Conservation (phyloP, 2,888 invertebrate species). For the Laothoe populi region DNA sequence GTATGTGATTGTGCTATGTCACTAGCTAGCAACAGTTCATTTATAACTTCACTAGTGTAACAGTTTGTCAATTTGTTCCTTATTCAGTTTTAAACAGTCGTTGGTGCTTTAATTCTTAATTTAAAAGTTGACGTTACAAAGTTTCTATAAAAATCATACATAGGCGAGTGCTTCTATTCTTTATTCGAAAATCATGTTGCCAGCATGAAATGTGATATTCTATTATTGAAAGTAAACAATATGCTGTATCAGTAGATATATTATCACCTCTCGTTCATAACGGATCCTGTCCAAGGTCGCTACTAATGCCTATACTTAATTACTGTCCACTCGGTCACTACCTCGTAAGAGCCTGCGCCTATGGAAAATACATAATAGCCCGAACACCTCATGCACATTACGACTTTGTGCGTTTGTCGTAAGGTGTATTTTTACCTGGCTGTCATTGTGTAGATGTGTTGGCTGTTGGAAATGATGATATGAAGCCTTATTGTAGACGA, state of each 20-base stretch:
- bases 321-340: slow-evolving; percentile 56
- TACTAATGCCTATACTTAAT: slow-evolving; percentile 63
- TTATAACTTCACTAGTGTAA: background rate
- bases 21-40: background rate
- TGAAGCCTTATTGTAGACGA: slow-evolving; percentile 77
- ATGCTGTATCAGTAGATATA: background rate
- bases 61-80: background rate
- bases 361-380: background rate
- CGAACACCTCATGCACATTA: slow-evolving; percentile 38
- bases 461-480: slow-evolving; percentile 37
- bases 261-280: slow-evolving; percentile 19
- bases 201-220: no score
- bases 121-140: background rate
- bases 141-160: background rate
- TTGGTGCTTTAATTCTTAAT: background rate
- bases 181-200: background rate
- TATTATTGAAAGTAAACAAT: background rate
- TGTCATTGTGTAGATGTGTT: background rate
- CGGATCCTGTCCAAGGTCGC: slow-evolving; percentile 63
- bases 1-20: background rate
- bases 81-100: background rate
- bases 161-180: background rate
- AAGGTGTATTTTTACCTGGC: slow-evolving; percentile 20
- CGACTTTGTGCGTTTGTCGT: background rate
- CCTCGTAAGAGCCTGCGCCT: slow-evolving; percentile 39